These are phyloP conservation scores for Helleia helle DNA, from an alignment of 2,888 invertebrate genomes.

Conservation along the genomic window DNA sequence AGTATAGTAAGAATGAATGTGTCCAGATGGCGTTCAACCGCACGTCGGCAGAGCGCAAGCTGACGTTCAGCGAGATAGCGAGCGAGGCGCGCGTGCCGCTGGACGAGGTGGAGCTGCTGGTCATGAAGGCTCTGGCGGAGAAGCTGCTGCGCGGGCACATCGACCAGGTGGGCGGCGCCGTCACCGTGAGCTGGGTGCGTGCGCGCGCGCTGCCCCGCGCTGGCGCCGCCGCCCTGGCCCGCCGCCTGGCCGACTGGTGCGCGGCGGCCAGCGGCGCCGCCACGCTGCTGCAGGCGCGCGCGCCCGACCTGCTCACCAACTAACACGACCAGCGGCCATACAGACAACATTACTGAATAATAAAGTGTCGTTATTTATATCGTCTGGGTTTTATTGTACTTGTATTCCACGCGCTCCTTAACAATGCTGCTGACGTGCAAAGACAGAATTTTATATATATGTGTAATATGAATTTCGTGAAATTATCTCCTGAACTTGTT, in stretches of 20 bases:
- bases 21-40: constrained; percentile 95
- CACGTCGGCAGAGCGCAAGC: constrained; percentile 87
- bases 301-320: constrained; percentile 48
- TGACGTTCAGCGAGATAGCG: constrained; percentile 94
- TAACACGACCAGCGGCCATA: no score
- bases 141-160: constrained; percentile 95
- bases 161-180: constrained; percentile 81
- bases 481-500: no score
- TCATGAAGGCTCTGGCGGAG: constrained; percentile 98
- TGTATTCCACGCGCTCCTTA: no score
- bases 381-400: no score
- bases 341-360: no score
- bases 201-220: constrained; percentile 46
- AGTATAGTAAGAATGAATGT: no score
- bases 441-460: no score
- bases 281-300: constrained; percentile 32
- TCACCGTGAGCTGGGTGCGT: constrained; percentile 51
- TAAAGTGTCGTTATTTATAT: no score
- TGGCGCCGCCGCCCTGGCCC: constrained; percentile 45
- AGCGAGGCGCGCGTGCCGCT: constrained; percentile 86
- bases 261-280: constrained; percentile 39
- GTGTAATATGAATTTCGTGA: no score
- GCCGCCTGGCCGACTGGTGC: constrained; percentile 47
- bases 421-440: no score
- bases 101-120: constrained; percentile 92